Evolutionary conservation across 2,888 invertebrate species (phyloP), one percentile per base, ranked within the genome.

Genomic region (Mechanitis messenoides): DNA sequence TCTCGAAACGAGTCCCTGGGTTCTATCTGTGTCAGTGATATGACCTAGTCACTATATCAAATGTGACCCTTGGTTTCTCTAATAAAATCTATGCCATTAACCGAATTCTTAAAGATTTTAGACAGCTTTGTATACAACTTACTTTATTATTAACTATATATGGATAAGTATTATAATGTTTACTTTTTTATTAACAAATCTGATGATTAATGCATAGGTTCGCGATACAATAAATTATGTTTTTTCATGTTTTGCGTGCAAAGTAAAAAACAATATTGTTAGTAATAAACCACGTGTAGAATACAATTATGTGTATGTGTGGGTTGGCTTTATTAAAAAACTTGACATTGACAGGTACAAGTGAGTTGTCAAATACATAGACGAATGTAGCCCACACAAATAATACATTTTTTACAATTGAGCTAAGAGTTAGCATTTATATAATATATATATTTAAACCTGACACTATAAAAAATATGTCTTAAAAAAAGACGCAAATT

Each of bases 61-160:
- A 60, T 47, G 35, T 65, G 63, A 67, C 63, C 64, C 59, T 59
- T 62, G 58, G 63, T 62, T 68, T 67, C 63, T 65, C 66, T 61
- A 61, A 28, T 5, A n/a, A 53, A 45, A 45, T 28, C 47, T 31
- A 50, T n/a, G 50, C n/a, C 31, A 31, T 42, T 5, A 42, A 7
- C 42, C 42, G 6, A 42, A 42, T 42, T 42, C 42, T 9, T 11
- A 9, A 9, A 42, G 7, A 38, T 2, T 38, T 1, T 2, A 38
- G 9, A 42, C 42, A 42, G 9, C 11, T 42, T 11, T 42, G 9
- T 42, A 11, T 42, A 2, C 11, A 9, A 7, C 42, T 42, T 11
- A 42, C 9, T 7, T 42, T 9, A 42, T 42, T 42, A 42, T 42
- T 9, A 11, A 0, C 11, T 9, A 2, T 42, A 42, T 42, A 9